These are phyloP conservation scores for Hemibagrus wyckioides DNA, from an alignment of 2,113 vertebrate species.

Conservation along the genomic window DNA sequence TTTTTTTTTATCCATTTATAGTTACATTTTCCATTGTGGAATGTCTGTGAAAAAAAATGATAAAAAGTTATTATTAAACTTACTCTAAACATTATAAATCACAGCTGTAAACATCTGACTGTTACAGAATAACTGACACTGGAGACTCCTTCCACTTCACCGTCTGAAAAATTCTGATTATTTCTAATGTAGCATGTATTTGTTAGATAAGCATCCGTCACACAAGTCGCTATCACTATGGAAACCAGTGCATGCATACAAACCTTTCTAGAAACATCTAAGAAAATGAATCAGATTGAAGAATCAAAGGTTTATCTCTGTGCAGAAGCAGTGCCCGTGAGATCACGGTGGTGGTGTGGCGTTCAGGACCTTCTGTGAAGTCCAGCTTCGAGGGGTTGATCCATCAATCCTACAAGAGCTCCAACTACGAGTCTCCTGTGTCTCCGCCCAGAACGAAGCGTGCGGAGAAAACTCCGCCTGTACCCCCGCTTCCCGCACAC, in stretches of 20 bases:
- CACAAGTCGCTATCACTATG: background rate
- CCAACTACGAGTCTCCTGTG: constrained; percentile 76
- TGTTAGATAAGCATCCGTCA: background rate
- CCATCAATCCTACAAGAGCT: constrained; percentile 84
- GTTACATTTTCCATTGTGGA: background rate
- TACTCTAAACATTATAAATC: no score
- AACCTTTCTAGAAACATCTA: background rate
- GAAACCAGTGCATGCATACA: background rate
- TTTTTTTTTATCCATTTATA: background rate
- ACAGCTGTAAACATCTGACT: background rate
- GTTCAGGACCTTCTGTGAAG: constrained; percentile 83
- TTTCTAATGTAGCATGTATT: background rate
- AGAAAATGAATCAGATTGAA: background rate
- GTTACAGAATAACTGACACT: background rate
- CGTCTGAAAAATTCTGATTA: background rate
- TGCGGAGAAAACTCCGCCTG: constrained; percentile 75
- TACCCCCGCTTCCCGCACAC: constrained; percentile 75
- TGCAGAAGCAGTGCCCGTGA: constrained; percentile 84
- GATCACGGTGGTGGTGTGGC: constrained; percentile 90
- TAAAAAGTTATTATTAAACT: no score
- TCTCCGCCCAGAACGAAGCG: constrained; percentile 77
- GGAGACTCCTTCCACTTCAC: background rate
- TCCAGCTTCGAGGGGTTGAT: constrained; percentile 78
- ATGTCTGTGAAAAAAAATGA: background rate
- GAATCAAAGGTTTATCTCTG: background rate